phyloP scores from a whole-genome alignment of 2,797 vertebrate genomes.

The Atherinosoma microstoma region DNA sequence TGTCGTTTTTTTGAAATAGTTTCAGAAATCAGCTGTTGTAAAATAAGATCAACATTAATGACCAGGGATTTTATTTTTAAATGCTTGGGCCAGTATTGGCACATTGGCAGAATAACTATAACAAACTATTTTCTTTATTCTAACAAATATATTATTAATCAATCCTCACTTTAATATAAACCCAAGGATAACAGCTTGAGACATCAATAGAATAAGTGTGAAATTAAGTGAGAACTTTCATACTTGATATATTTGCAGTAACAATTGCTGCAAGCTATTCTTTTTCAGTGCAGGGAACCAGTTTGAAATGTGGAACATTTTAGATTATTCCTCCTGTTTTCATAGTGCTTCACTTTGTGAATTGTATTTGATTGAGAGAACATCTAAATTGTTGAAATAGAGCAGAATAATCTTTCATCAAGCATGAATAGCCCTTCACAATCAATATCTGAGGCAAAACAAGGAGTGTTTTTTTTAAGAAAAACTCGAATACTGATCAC shows the following conservation, averaged over 20 bases:
- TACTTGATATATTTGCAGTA: background rate
- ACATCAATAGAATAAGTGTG: background rate
- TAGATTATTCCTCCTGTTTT: background rate
- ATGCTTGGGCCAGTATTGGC: background rate
- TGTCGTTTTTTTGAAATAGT: no score
- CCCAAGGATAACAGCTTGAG: background rate
- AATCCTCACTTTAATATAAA: background rate
- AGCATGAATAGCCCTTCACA: conserved; percentile 47
- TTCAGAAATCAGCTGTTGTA: background rate
- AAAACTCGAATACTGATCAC: conserved; percentile 53
- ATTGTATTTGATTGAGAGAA: conserved; percentile 13
- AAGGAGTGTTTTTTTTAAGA: conserved; percentile 27
- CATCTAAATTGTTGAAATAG: conserved; percentile 33
- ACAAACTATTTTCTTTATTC: background rate
- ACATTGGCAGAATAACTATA: background rate
- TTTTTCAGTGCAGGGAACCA: background rate
- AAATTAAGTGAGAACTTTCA: conserved; percentile 7
- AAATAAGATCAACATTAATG: background rate
- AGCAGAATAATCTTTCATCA: conserved; percentile 52
- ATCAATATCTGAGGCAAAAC: conserved; percentile 47
- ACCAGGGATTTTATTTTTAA: background rate
- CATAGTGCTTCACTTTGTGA: background rate
- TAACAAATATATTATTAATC: background rate
- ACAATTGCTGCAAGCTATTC: background rate
- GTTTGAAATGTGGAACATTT: background rate